Base-by-base conservation (phyloP, 2,888 invertebrate genomes). In the Hypomecis punctinalis region DNA sequence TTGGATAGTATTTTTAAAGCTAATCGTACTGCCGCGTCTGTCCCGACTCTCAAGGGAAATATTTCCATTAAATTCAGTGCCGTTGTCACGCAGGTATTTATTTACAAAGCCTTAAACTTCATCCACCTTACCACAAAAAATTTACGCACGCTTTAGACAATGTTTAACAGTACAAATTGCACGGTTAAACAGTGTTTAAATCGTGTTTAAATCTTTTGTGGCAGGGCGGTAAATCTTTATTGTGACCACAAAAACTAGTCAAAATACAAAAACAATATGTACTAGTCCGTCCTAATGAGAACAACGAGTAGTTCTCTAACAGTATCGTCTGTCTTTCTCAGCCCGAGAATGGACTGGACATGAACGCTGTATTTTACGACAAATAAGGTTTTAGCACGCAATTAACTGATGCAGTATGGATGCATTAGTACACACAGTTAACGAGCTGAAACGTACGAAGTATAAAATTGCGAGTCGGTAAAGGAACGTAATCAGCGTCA, bases 401-500 rank as follows among this genome's bases (percentile, higher is more conserved):
- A 57, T 64, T 58, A 56, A 65, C 58, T 56, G 58, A 48, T 51
- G 60, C 61, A 48, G 55, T 23, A 10, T 43, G 33, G 52, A 56
- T 57, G 65, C 63, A 67, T 66, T 67, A 54, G 49, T 62, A 56
- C 55, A 67, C 55, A 56, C 59, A 61, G 40, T 55, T 54, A 64
- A 67, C 63, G 52, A 61, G 58, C 45, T 53, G 56, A 66, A 53
- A 65, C 48, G 53, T 66, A 39, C 13, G 40, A 23, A 52, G 57
- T 53, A 66, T 59, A 52, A 53, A 69, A 65, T 66, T 63, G 59
- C 59, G 57, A 61, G 43, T 42, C 46, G 35, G 11, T 49, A 36
- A 43, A 48, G 59, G 53, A 63, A 56, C 60, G 47, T 74, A 76
- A 76, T 70, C 73, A 73, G 69, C 71, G 67, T 73, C 61, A 67